Evolutionary conservation across 2,113 vertebrate species (phyloP), one percentile per base, ranked within the genome.

Genomic region (Neogobius melanostomus): DNA sequence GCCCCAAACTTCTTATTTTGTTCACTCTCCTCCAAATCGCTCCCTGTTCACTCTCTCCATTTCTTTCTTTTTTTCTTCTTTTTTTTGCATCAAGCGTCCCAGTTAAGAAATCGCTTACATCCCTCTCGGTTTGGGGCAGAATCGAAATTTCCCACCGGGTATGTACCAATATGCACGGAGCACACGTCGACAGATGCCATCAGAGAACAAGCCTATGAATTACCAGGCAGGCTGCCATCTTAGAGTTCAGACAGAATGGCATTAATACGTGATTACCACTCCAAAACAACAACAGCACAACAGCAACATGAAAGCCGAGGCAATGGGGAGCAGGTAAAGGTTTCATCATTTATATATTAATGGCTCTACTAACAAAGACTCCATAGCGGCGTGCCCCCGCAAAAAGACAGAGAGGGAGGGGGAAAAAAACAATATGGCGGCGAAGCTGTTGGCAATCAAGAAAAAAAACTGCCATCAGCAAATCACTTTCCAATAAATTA

Each of bases 161-260:
- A 93, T 93, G 92, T 93, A 92, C 91, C 91, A 91, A 93, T 92
- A 92, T 89, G 89, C 92, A 91, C 88, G 84, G 89, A 94, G 92
- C 91, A 89, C 89, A 89, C 90, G 92, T 93, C 91, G 88, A 93
- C 93, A 94, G 93, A 93, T 92, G 91, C 92, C 93, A 93, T 93
- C 92, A 92, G 93, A 94, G 92, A 93, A 93, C 92, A 92, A 93
- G 92, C 92, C 91, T 91, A 92, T 91, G 92, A 93, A 92, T 93
- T 93, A 93, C 88, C 90, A 94, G 92, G 93, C 92, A 93, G 90
- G 72, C 90, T 93, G 92, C 92, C 93, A 94, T 94, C 91, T 90
- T 88, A 77, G 83, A 94, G 92, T 94, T 94, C 93, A 93, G 84
- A 94, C 91, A 88, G 93, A 93, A 93, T 94, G 91, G 66, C 92